Percentiles rank a stretch among this genome's conserved stretches.
These are phyloP conservation scores for Pangasianodon gigas DNA, from an alignment of 2,113 vertebrate genomes.

Conservation along the genomic window DNA sequence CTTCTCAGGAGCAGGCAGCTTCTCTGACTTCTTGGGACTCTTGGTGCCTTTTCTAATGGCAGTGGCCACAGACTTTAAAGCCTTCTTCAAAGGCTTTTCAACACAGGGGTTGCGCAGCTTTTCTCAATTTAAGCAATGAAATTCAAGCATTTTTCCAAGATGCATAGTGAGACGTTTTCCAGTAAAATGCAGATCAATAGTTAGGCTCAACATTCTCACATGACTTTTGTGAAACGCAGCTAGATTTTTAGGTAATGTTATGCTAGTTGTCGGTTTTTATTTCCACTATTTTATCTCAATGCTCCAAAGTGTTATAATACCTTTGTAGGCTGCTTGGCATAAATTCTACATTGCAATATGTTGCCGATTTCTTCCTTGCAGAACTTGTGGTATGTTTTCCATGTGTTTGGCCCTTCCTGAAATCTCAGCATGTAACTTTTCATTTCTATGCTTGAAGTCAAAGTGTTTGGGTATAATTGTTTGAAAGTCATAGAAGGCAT, in stretches of 20 bases:
- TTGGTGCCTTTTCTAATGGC: background rate
- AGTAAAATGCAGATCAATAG: background rate
- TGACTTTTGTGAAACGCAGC: background rate
- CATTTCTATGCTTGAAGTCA: background rate
- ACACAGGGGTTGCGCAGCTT: background rate
- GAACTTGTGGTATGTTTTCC: background rate
- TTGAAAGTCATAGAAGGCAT: slow-evolving; percentile 1
- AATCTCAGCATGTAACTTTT: background rate
- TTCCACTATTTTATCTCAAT: background rate
- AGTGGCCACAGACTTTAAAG: background rate
- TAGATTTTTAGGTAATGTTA: background rate
- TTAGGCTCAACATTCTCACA: background rate
- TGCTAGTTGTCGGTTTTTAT: background rate
- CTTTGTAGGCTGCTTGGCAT: background rate
- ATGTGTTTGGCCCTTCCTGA: slow-evolving; percentile 14
- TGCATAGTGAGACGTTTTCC: background rate
- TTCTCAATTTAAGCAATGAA: background rate
- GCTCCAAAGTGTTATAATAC: background rate
- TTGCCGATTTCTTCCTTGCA: background rate
- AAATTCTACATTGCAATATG: background rate
- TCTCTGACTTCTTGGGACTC: background rate
- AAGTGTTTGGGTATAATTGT: background rate
- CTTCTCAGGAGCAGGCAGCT: background rate
- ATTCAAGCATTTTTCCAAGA: background rate
- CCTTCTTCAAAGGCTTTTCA: background rate